Base-by-base conservation (phyloP, 53 echinoderm and acorn worm genomes). In the Luidia sarsii region DNA sequence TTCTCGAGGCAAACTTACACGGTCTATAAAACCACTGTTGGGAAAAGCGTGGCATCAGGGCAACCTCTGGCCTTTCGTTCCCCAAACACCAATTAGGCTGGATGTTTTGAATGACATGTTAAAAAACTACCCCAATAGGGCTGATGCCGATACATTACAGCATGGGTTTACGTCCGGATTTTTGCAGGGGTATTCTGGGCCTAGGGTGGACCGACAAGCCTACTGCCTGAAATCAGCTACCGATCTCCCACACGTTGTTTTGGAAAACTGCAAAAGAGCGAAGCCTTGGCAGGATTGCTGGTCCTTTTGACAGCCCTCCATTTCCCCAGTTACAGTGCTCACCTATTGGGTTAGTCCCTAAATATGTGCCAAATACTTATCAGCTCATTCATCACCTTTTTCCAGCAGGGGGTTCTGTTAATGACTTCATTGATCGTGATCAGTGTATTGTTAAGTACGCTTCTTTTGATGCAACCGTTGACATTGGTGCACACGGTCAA, bases 351-450 rank as follows among this genome's bases (percentile, higher is more conserved):
- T 1, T 86, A 3, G 79, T 87, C 3, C 87, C 87, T 1, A 87
- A 87, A 32, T 30, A 49, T 27, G 51, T 46, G 34, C 81, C 81
- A 1, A 63, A 63, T 2, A 38, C 61, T 14, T 87, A 33, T 46
- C 71, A 82, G 1, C n/a, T 87, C 1, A 87, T 87, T 28, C 82
- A 82, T 38, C 81, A 87, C 52, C 45, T 87, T 11, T 50, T 43
- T 46, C 87, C 87, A 5, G 10, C 7, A 1, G 72, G 82, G 1
- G 11, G 23, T 18, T 87, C 81, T 3, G 63, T 87, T 2, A 87
- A 87, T 82, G 81, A 70, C 28, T 31, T 50, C 2, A 87, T 87
- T 33, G 70, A 68, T 21, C 7, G 32, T 2, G 70, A 64, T 4
- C 7, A 46, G 1, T 48, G 62, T 51, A 6, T 39, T 8, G 87